phyloP scores from a whole-genome alignment of 2,888 invertebrate species.

The Parthenolecanium corni region DNA sequence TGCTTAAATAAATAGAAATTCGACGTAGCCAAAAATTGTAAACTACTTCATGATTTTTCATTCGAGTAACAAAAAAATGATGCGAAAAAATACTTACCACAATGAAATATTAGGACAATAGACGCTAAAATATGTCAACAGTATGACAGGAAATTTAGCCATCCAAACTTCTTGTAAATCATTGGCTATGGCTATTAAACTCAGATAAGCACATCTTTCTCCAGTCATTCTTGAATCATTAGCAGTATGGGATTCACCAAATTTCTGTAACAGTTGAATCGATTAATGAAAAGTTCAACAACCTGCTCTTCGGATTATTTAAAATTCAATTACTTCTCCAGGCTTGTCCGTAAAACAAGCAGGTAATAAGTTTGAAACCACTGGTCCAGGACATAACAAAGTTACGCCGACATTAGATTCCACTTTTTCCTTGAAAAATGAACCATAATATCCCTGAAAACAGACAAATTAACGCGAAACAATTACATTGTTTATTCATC shows the following conservation, averaged over 20 bases:
- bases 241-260: slow-evolving; percentile 35
- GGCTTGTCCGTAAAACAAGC: slow-evolving; percentile 54
- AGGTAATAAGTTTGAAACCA: slow-evolving; percentile 55
- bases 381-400: slow-evolving; percentile 64
- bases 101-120: slow-evolving; percentile 46
- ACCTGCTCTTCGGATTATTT: neutral
- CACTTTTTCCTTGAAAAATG: slow-evolving; percentile 50
- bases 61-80: neutral
- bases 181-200: slow-evolving; percentile 44
- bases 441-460: slow-evolving; percentile 58
- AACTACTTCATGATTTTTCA: neutral
- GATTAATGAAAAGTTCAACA: neutral
- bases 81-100: slow-evolving; percentile 38
- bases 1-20: too few relatives aligned
- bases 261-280: slow-evolving; percentile 35
- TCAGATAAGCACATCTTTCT: slow-evolving; percentile 43
- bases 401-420: slow-evolving; percentile 51
- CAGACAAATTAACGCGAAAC: too few relatives aligned
- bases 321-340: slow-evolving; percentile 43
- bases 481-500: too few relatives aligned
- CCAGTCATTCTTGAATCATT: slow-evolving; percentile 41
- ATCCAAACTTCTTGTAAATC: slow-evolving; percentile 56
- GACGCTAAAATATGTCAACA: slow-evolving; percentile 47
- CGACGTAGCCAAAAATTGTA: too few relatives aligned
- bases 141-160: slow-evolving; percentile 49